Conservation (phyloP, 2,888 invertebrate genomes). For the Hybos culiciformis region DNA sequence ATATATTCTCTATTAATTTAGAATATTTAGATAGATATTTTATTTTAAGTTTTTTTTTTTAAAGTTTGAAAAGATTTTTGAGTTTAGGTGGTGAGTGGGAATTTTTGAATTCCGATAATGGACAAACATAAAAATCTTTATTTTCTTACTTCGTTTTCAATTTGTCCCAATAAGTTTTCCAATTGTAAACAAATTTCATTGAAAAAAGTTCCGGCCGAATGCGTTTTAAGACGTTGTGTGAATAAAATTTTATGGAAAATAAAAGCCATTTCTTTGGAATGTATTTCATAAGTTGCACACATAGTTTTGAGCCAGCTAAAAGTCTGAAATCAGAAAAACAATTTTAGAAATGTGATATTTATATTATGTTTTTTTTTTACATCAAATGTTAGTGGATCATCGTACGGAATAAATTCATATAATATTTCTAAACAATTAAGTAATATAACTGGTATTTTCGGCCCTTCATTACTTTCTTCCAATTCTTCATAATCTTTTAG, state of each 20-base stretch:
- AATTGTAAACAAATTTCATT: slow-evolving; percentile 26
- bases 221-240: slow-evolving; percentile 29
- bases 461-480: slow-evolving; percentile 17
- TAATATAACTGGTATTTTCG: slow-evolving; percentile 22
- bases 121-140: no score
- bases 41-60: no score
- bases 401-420: slow-evolving; percentile 27
- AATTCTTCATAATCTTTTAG: slow-evolving; percentile 19
- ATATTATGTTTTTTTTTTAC: slow-evolving; percentile 1
- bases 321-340: slow-evolving; percentile 14
- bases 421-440: slow-evolving; percentile 28
- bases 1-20: no score
- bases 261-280: slow-evolving; percentile 23
- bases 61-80: no score
- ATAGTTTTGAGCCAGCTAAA: slow-evolving; percentile 30
- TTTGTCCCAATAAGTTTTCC: slow-evolving; percentile 23
- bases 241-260: slow-evolving; percentile 31
- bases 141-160: slow-evolving; percentile 17
- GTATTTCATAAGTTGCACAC: slow-evolving; percentile 24
- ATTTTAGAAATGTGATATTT: no score
- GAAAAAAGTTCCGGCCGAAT: slow-evolving; percentile 30
- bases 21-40: no score
- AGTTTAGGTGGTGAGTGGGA: no score
- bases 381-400: slow-evolving; percentile 24
- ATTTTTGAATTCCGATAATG: no score